These are phyloP conservation scores for Trachythela sp. DNA, from an alignment of 64 coral and sea anemone species.

Conservation along the genomic window DNA sequence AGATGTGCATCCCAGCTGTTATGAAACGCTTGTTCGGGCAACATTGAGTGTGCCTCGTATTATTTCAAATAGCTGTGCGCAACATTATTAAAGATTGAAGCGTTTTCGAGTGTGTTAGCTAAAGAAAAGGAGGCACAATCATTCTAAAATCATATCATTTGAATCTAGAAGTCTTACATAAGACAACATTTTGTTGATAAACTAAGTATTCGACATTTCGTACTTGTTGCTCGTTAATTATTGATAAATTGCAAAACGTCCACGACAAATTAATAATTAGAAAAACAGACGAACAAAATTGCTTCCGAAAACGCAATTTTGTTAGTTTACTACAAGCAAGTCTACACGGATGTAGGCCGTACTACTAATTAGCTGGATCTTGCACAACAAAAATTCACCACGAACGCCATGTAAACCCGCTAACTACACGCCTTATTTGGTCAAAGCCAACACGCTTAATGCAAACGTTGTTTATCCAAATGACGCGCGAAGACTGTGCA, in stretches of 20 bases:
- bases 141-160: neutral
- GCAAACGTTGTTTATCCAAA: slow-evolving; percentile 9
- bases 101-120: neutral
- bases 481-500: neutral
- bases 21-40: neutral
- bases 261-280: neutral
- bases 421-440: neutral
- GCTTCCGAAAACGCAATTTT: neutral
- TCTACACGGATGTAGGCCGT: neutral
- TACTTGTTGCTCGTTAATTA: neutral
- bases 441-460: neutral
- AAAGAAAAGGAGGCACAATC: neutral
- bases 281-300: neutral
- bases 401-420: neutral
- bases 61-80: neutral
- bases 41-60: neutral
- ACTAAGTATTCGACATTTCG: neutral
- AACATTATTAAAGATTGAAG: neutral
- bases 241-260: neutral
- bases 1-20: neutral
- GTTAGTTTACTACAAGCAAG: neutral
- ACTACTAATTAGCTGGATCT: neutral
- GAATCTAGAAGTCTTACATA: neutral
- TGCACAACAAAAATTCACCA: neutral
- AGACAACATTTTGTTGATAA: neutral